Evolutionary conservation across 2,797 vertebrate genomes (phyloP).

Genomic region (Falco rusticolus): DNA sequence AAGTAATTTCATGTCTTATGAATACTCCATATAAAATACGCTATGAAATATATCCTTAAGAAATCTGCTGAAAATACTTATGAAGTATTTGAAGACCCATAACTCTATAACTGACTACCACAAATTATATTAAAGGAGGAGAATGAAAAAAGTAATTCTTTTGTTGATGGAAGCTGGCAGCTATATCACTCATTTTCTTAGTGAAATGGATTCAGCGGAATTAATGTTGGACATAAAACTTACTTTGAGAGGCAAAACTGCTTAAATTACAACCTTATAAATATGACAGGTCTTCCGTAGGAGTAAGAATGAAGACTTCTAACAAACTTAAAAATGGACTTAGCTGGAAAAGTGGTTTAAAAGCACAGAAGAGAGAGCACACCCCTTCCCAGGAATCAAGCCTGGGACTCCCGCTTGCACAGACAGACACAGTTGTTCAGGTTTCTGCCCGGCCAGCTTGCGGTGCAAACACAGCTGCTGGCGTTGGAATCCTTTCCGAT

Average conservation of each 20-base stretch:
- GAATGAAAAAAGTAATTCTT: conserved; percentile 57
- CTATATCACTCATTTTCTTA: conserved; percentile 66
- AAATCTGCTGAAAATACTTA: conserved; percentile 20
- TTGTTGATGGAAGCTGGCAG: conserved; percentile 64
- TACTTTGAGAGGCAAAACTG: conserved; percentile 50
- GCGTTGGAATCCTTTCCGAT: neutral
- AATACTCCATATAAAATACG: neutral
- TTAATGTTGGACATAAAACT: conserved; percentile 67
- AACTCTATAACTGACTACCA: conserved; percentile 51
- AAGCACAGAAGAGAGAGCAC: neutral
- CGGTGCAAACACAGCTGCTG: neutral
- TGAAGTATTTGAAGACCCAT: conserved; percentile 51
- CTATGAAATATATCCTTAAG: neutral
- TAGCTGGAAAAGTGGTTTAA: neutral
- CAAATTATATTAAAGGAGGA: conserved; percentile 63
- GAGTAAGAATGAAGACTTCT: conserved; percentile 12
- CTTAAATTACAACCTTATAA: conserved; percentile 52
- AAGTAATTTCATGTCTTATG: neutral
- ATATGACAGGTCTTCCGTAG: neutral
- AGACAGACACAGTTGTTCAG: rapidly evolving
- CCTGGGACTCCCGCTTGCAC: rapidly evolving
- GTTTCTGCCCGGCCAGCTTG: neutral
- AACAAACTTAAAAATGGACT: neutral
- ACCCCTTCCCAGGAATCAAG: neutral
- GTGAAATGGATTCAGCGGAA: conserved; percentile 39